Base-by-base conservation (phyloP, 2,888 invertebrate species). In the Sarcophaga variegata region DNA sequence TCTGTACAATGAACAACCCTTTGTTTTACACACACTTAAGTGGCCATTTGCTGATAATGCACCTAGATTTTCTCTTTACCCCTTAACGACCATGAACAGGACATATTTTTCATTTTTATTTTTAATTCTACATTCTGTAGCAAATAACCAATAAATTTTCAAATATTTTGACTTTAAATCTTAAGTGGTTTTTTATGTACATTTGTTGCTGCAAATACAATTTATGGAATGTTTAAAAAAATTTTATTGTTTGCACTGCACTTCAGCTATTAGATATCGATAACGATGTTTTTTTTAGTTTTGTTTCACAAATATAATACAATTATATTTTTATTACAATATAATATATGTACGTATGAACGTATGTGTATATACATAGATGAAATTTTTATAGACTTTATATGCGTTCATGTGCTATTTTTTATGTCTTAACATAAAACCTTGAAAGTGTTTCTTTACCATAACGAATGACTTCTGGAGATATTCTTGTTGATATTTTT, bases 191-290 rank as follows among this genome's bases (percentile, higher is more conserved):
- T 66, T 66, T 45, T 66, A 66, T 6, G 66, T 37, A 8, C 37
- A 37, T 10, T 66, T 66, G 12, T 20, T 20, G 27, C 17, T 37
- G 37, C 45, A 45, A 67, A 67, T 11, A 67, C 3, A 47, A 20
- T 27, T 20, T 17, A 67, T 11, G 47, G 37, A 67, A 17, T 67
- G 5, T n/a, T 27, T 45, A 20, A 45, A 20, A 12, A 4, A 45
- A 45, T 67, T 67, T 67, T 67, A 67, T 47, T 47, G 4, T 20
- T 67, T 67, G 11, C 17, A 67, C 3, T 45, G 20, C 47, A 67
- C 67, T 67, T 67, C n/a, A 45, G 67, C 67, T 47, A 67, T 67
- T 67, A 67, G 67, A 4, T 67, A 20, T 67, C 67, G 47, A 67
- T 67, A 67, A 20, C n/a, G 12, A 45, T 3, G 47, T 20, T 20